phyloP scores from a whole-genome alignment of 23 tunicate genomes.

The Halocynthia roretzi region DNA sequence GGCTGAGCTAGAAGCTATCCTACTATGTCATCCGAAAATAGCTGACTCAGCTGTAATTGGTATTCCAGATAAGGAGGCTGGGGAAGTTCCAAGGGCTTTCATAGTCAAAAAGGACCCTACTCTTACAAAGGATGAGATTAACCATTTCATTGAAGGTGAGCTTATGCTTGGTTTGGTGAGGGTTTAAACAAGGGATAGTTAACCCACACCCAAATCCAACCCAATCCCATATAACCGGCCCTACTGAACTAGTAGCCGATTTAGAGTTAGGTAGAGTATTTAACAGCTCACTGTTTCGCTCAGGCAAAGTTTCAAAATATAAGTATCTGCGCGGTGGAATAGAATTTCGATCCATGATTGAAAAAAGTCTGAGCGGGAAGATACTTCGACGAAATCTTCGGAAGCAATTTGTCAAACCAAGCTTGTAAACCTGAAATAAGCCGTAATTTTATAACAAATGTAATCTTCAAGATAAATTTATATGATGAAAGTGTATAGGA shows the following conservation, averaged over 20 bases:
- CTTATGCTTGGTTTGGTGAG: not conserved
- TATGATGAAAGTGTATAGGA: too few relatives aligned
- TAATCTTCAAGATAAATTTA: too few relatives aligned
- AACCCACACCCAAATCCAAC: too few relatives aligned
- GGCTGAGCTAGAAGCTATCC: constrained; percentile 70
- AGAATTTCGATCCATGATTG: constrained; percentile 15
- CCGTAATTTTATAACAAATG: too few relatives aligned
- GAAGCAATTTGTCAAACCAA: constrained; percentile 6
- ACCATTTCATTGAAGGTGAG: constrained; percentile 43
- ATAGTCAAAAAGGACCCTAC: constrained; percentile 39
- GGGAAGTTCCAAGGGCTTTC: constrained; percentile 92
- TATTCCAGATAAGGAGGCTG: constrained; percentile 55
- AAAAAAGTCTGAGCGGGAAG: constrained; percentile 8
- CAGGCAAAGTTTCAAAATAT: constrained; percentile 24
- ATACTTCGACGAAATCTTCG: constrained; percentile 3
- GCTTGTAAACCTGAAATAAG: not conserved
- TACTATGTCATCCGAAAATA: constrained; percentile 52
- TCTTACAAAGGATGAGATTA: constrained; percentile 47
- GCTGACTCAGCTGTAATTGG: constrained; percentile 85
- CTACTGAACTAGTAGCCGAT: too few relatives aligned
- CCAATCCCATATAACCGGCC: not conserved
- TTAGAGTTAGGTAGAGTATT: not conserved
- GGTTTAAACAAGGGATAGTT: not conserved
- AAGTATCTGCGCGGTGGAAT: constrained; percentile 23
- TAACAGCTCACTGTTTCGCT: not conserved